Evolutionary conservation across 2,797 vertebrate species (phyloP), one percentile per base, ranked within the genome.

Genomic region (Lindbergichthys nudifrons): DNA sequence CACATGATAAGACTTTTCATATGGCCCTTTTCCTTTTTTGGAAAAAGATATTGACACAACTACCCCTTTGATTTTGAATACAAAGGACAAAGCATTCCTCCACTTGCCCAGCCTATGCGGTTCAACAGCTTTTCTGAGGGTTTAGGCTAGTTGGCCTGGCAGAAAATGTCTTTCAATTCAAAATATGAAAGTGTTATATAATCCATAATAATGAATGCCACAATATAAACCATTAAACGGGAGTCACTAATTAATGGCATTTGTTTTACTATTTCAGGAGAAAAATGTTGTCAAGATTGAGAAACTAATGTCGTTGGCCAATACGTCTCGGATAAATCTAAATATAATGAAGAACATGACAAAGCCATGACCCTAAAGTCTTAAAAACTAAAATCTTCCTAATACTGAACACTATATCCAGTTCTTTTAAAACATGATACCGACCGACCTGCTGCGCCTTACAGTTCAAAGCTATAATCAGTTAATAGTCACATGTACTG

Each of bases 1-100:
- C 30, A 61, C 21, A 66, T 73, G 57, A 45, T 72, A n/a, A 65
- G 9, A 52, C 59, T 41, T 32, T 41, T 76, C 65, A 61, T 76
- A 18, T 56, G 53, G 18, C 19, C 65, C 23, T 32, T 63, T 58
- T 59, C 16, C 43, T 64, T 10, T 45, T 59, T 32, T 16, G 16
- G 16, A 63, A 57, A 41, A 42, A 18, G 21, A 58, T 18, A 46
- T 18, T 64, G 63, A 67, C 36, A 70, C 51, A 5, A 18, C 50
- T 41, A 48, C n/a, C 16, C 57, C 16, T 43, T n/a, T 7, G 12
- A 51, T 47, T 78, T 72, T 19, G 16, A 60, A 61, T 58, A 23
- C 7, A 62, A 62, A 14, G 14, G 21, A 26, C 10, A 79, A 51
- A 5, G 21, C 36, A 23, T 57, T 57, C 61, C 13, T 64, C 58